Evolutionary conservation across 2,797 vertebrate species (phyloP).

Genomic region (Ibycter americanus): DNA sequence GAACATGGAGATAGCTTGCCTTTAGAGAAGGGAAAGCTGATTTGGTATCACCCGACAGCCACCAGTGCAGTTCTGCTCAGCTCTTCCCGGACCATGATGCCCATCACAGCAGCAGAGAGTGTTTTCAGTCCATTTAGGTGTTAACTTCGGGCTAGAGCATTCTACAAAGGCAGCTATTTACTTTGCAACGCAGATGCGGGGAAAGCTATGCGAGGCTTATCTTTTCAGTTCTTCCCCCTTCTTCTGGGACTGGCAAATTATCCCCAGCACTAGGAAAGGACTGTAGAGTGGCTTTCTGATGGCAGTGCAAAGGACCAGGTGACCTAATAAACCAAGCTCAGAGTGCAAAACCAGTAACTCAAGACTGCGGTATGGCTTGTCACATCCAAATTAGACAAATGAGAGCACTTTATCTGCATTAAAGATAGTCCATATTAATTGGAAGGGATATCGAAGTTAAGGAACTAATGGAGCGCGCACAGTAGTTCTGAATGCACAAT

Average conservation of each 20-base stretch:
- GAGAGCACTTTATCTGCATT: not conserved
- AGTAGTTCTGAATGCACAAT: accelerated
- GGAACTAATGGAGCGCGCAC: not conserved
- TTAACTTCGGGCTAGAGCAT: not conserved
- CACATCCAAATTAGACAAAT: not conserved
- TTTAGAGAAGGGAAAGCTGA: not conserved
- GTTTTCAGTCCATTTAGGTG: not conserved
- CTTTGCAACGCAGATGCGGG: not conserved
- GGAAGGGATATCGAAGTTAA: not conserved
- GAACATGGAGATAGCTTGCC: not conserved
- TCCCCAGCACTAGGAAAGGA: not conserved
- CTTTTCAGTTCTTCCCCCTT: not conserved
- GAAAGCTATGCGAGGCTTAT: not conserved
- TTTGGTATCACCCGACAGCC: not conserved
- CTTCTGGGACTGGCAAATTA: not conserved
- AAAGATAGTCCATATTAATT: not conserved
- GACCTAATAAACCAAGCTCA: not conserved
- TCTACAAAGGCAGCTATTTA: not conserved
- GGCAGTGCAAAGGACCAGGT: not conserved
- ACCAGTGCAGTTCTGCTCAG: not conserved
- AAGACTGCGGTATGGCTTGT: not conserved
- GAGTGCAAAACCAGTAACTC: not conserved
- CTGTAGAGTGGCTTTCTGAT: not conserved
- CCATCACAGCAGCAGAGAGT: not conserved
- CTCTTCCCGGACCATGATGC: not conserved